Evolutionary conservation across 2,888 invertebrate genomes (phyloP).

Genomic region (Andrena marginata): DNA sequence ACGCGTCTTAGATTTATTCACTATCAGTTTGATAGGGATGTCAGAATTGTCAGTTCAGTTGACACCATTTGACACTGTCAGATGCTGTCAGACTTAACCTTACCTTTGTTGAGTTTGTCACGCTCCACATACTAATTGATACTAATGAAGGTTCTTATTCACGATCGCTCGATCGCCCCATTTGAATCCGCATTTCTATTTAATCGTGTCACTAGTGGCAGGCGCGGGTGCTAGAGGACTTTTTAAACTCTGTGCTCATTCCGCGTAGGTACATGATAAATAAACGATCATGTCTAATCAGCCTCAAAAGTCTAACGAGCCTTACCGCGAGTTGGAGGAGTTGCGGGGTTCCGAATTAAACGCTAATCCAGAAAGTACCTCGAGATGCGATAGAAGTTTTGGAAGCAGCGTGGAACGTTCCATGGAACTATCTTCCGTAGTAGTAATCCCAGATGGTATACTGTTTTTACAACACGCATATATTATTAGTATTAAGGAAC

Average conservation of each 20-base stretch:
- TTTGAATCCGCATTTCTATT: conserved; percentile 13
- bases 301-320: conserved; percentile 75
- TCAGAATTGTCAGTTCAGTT: neutral
- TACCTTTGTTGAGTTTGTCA: conserved; percentile 31
- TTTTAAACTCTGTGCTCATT: neutral
- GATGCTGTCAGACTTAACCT: conserved; percentile 9
- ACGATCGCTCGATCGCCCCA: conserved; percentile 17
- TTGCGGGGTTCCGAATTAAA: conserved; percentile 78
- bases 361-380: conserved; percentile 52
- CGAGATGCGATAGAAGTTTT: conserved; percentile 61
- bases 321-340: conserved; percentile 78
- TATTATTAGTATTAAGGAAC: conserved; percentile 80
- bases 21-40: neutral
- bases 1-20: neutral
- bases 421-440: conserved; percentile 92
- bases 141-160: conserved; percentile 38
- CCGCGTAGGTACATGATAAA: conserved; percentile 12
- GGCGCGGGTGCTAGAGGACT: conserved; percentile 1
- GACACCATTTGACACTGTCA: neutral
- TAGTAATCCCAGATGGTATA: conserved; percentile 92
- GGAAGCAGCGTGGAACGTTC: conserved; percentile 75
- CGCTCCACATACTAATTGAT: conserved; percentile 57
- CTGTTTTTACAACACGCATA: conserved; percentile 38
- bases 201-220: conserved; percentile 5
- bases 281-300: conserved; percentile 70